A percentile compares a stretch with the other conserved stretches of the same genome.
Conservation (phyloP, 2,888 invertebrate species). For the Rhogogaster chlorosoma region DNA sequence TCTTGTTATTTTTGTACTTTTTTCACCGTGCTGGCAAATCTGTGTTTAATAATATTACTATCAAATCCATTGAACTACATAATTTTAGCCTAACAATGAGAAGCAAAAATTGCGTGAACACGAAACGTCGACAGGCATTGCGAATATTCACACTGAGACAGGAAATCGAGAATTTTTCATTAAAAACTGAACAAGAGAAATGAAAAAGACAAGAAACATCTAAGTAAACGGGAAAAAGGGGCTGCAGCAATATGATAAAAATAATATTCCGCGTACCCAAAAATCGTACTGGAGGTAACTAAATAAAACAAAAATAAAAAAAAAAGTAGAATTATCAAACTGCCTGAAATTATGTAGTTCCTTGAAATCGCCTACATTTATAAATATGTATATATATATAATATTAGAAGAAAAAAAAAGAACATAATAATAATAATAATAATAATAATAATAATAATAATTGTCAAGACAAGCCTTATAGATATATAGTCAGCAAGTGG, state of each 20-base stretch:
- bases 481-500: conserved; percentile 59
- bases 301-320: not conserved
- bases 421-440: not conserved
- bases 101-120: not conserved
- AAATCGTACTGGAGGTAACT: not conserved
- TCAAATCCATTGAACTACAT: conserved; percentile 28
- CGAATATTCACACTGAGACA: no score
- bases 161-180: not conserved
- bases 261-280: not conserved
- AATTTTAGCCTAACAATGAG: conserved; percentile 14
- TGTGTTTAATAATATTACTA: not conserved
- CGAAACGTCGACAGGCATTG: not conserved
- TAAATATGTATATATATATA: conserved; percentile 32
- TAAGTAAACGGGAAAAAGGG: not conserved
- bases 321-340: not conserved
- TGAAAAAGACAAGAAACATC: not conserved
- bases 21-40: conserved; percentile 22
- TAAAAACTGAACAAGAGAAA: not conserved
- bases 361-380: conserved; percentile 30
- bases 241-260: not conserved
- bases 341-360: conserved; percentile 39
- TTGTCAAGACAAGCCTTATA: conserved; percentile 59
- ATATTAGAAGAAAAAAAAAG: not conserved
- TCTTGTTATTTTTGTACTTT: conserved; percentile 42
- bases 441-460: conserved; percentile 9